These are phyloP conservation scores for Morelia viridis DNA, from an alignment of 2,797 vertebrate species.

Conservation along the genomic window DNA sequence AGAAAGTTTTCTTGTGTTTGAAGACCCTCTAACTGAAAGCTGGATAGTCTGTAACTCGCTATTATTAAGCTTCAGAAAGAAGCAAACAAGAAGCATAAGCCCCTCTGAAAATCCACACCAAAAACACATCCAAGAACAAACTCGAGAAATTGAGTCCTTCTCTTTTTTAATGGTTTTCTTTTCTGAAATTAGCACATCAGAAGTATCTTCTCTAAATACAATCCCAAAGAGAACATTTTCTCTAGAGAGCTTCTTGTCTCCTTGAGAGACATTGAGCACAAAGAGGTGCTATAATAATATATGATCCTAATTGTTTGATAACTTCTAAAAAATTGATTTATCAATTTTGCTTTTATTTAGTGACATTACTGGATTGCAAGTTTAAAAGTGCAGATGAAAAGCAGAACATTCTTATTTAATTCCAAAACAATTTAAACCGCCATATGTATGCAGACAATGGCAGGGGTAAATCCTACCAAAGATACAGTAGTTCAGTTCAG, in stretches of 20 bases:
- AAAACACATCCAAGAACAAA: conserved; percentile 33
- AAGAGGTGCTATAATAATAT: conserved; percentile 2
- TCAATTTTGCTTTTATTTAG: background rate
- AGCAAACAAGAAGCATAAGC: conserved; percentile 39
- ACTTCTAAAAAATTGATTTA: background rate
- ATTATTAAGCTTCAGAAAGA: conserved; percentile 42
- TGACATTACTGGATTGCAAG: background rate
- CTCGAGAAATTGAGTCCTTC: conserved; percentile 20
- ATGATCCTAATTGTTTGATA: conserved; percentile 5
- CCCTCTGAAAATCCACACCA: conserved; percentile 12
- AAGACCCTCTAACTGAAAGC: conserved; percentile 48
- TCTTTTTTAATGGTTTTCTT: conserved; percentile 47
- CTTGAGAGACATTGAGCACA: background rate
- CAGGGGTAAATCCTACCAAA: background rate
- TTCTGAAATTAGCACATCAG: conserved; percentile 28
- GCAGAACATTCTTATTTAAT: background rate
- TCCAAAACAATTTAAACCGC: background rate
- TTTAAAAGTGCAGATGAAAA: background rate
- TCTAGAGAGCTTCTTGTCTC: conserved; percentile 16
- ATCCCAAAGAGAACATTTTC: background rate
- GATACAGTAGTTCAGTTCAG: background rate
- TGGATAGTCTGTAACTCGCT: conserved; percentile 20
- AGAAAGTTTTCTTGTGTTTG: conserved; percentile 46
- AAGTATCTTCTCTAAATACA: background rate
- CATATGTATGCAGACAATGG: background rate